Conservation (phyloP, 2,797 vertebrate species). For the Toxotes lorentzi region DNA sequence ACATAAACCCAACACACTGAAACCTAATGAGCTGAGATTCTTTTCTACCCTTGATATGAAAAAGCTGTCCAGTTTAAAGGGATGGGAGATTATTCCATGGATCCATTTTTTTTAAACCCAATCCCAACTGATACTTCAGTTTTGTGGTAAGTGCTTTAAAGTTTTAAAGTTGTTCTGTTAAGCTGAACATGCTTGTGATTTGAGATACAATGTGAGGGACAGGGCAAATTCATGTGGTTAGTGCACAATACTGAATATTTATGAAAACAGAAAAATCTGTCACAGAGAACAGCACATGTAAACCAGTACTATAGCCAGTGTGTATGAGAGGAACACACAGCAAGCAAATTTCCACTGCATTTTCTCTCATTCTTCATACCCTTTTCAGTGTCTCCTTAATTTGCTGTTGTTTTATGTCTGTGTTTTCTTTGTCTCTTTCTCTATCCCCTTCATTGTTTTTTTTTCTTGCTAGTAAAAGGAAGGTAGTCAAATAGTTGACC, state of each 20-base stretch:
- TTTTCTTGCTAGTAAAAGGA: conserved; percentile 32
- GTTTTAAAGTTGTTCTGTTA: conserved; percentile 8
- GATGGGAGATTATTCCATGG: neutral
- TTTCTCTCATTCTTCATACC: conserved; percentile 2
- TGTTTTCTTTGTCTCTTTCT: conserved; percentile 9
- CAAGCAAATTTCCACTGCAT: conserved; percentile 24
- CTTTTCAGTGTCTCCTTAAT: conserved; percentile 20
- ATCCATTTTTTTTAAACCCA: conserved; percentile 6
- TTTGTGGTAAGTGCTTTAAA: conserved; percentile 2
- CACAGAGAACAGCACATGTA: conserved; percentile 25
- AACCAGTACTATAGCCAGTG: neutral
- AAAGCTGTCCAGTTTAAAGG: neutral
- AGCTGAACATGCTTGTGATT: neutral
- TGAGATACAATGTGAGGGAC: neutral
- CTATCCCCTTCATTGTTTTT: conserved; percentile 23
- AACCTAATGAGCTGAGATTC: neutral
- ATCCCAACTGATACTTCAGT: neutral
- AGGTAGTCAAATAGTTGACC: conserved; percentile 36
- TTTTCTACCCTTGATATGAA: conserved; percentile 1
- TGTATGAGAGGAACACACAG: conserved; percentile 28
- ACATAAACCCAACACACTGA: neutral
- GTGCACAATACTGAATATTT: conserved; percentile 31
- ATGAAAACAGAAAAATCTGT: conserved; percentile 41
- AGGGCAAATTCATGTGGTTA: conserved; percentile 8
- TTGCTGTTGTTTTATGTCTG: neutral